A percentile compares a stretch with the other conserved stretches of the same genome.
These are phyloP conservation scores for Electrona antarctica DNA, from an alignment of 2,113 vertebrate genomes.

Conservation along the genomic window DNA sequence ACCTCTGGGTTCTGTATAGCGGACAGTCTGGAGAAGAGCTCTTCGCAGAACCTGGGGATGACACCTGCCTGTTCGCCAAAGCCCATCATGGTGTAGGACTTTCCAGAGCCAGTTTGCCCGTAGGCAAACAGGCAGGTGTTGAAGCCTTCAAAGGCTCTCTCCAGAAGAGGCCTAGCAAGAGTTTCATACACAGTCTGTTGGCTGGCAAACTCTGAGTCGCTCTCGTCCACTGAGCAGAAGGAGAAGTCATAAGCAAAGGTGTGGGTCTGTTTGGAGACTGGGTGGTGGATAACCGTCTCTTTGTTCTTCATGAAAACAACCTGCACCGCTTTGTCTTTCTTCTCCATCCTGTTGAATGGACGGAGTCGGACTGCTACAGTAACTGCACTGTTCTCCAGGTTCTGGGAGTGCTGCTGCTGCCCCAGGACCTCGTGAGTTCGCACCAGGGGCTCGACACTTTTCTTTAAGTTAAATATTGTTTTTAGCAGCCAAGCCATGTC, in stretches of 20 bases:
- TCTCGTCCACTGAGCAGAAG: conserved; percentile 88
- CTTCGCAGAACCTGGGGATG: conserved; percentile 92
- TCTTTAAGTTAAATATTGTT: neutral
- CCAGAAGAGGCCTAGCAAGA: conserved; percentile 85
- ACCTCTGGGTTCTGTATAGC: conserved; percentile 79
- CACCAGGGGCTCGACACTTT: conserved; percentile 37
- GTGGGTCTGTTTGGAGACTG: conserved; percentile 83
- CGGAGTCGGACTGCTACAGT: conserved; percentile 88
- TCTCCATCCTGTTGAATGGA: conserved; percentile 91
- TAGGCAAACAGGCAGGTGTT: conserved; percentile 96
- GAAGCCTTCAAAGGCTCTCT: conserved; percentile 91
- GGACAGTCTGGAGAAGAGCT: conserved; percentile 85
- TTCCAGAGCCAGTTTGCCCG: conserved; percentile 96
- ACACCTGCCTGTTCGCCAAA: conserved; percentile 89
- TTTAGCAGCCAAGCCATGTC: conserved; percentile 56
- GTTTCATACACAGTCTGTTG: conserved; percentile 85
- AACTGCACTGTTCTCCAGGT: conserved; percentile 89
- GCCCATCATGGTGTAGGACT: conserved; percentile 99
- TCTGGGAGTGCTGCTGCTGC: conserved; percentile 53
- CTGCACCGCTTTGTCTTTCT: conserved; percentile 77
- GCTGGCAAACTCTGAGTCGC: conserved; percentile 79
- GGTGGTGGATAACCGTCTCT: conserved; percentile 85
- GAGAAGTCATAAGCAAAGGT: conserved; percentile 87
- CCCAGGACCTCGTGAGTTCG: conserved; percentile 31
- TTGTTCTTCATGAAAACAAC: conserved; percentile 85